phyloP scores from a whole-genome alignment of 2,113 vertebrate species.

The Oceanodroma tethys region DNA sequence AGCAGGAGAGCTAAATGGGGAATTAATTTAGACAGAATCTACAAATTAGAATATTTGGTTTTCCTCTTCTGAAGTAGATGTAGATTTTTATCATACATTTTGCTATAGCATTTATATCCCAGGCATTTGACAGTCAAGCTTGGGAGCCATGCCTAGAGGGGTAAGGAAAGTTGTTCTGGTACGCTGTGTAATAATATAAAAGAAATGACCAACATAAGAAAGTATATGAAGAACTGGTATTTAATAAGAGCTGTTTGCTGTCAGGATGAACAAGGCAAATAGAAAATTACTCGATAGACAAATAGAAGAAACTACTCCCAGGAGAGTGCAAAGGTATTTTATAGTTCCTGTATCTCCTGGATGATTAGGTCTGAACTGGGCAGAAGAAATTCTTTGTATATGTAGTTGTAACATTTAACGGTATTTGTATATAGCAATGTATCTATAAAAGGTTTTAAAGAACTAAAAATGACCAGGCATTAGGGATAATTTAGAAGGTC shows the following conservation, averaged over 20 bases:
- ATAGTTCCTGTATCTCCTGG: neutral
- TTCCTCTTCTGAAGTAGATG: neutral
- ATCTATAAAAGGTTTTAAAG: neutral
- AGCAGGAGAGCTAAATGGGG: neutral
- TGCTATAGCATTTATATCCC: neutral
- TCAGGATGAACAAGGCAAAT: neutral
- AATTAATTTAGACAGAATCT: neutral
- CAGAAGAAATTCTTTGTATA: neutral
- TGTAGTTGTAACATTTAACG: neutral
- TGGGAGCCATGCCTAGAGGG: neutral
- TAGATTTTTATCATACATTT: neutral
- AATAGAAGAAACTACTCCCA: neutral
- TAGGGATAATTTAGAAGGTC: neutral
- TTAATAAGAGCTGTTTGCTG: neutral
- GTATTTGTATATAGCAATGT: neutral
- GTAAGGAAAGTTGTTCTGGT: neutral
- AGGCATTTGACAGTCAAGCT: neutral
- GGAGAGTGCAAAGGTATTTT: neutral
- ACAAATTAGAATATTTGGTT: neutral
- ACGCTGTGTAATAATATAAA: neutral
- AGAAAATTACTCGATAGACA: neutral
- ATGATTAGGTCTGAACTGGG: neutral
- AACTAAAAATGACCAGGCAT: neutral
- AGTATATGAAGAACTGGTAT: neutral
- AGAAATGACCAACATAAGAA: neutral